Evolutionary conservation across 2,797 vertebrate genomes (phyloP).

Genomic region (Siniperca scherzeri): DNA sequence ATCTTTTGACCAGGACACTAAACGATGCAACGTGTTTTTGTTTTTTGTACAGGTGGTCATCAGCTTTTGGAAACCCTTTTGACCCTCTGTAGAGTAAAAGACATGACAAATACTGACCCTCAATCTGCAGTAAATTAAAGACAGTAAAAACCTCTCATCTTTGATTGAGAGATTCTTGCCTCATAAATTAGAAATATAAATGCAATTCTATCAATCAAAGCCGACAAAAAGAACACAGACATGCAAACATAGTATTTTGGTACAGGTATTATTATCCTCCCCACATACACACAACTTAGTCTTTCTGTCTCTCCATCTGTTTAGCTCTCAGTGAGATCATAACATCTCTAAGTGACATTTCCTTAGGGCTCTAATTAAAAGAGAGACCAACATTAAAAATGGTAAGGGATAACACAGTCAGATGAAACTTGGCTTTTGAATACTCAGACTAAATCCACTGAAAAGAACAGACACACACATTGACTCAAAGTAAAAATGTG

Average conservation of each 20-base stretch:
- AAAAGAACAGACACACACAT: background rate
- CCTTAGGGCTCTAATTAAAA: conserved; percentile 11
- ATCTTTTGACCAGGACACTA: conserved; percentile 1
- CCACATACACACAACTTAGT: background rate
- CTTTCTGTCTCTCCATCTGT: background rate
- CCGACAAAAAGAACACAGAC: background rate
- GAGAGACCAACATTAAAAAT: background rate
- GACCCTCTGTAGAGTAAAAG: background rate
- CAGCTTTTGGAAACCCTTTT: conserved; percentile 26
- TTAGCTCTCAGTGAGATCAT: background rate
- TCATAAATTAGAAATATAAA: background rate
- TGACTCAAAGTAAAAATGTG: background rate
- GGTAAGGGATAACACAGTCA: too few relatives aligned
- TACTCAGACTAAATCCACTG: background rate
- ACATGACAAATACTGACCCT: background rate
- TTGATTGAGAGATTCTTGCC: background rate
- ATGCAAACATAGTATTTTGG: background rate
- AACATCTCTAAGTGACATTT: conserved; percentile 5
- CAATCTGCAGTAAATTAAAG: conserved; percentile 1
- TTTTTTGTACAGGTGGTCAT: conserved; percentile 29
- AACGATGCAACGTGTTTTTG: conserved; percentile 34
- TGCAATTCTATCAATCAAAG: background rate
- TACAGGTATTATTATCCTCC: background rate
- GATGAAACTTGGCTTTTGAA: background rate
- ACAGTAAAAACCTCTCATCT: background rate